Evolutionary conservation across 2,113 vertebrate genomes (phyloP).

Genomic region (Ochotona princeps): DNA sequence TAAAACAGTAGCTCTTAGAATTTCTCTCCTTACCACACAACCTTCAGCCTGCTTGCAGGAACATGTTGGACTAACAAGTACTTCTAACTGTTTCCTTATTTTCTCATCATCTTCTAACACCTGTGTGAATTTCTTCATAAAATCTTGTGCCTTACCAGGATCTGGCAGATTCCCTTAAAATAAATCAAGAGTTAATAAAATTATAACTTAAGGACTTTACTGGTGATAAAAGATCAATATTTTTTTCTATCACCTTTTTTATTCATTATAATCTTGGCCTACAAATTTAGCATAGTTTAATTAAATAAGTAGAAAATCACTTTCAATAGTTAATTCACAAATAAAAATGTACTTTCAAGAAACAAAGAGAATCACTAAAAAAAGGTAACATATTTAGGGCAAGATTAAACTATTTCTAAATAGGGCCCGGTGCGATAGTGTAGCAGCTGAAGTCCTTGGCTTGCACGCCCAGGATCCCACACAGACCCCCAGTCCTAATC

Average conservation of each 20-base stretch:
- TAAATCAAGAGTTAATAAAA: conserved; percentile 73
- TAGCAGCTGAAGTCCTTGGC: too few species aligned
- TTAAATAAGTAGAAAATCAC: background rate
- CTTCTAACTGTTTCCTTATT: conserved; percentile 92
- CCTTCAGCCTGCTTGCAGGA: conserved; percentile 92
- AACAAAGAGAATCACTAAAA: conserved; percentile 4
- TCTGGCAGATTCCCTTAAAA: conserved; percentile 95
- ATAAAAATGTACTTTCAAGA: conserved; percentile 28
- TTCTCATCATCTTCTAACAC: conserved; percentile 98
- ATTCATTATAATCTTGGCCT: conserved; percentile 41
- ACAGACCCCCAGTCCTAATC: too few species aligned
- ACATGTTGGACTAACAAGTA: conserved; percentile 90
- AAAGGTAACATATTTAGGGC: background rate
- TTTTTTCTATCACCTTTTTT: conserved; percentile 40
- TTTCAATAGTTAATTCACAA: conserved; percentile 8
- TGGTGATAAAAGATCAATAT: background rate
- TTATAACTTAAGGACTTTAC: conserved; percentile 26
- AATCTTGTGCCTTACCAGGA: conserved; percentile 98
- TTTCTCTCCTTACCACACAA: conserved; percentile 89
- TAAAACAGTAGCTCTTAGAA: background rate
- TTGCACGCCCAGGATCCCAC: too few species aligned
- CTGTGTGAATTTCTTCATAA: conserved; percentile 99
- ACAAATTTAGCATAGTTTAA: conserved; percentile 45
- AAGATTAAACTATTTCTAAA: background rate
- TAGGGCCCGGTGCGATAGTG: background rate